Percentiles rank a stretch among this genome's conserved stretches.
phyloP scores from a whole-genome alignment of 2,113 vertebrate genomes.

The Mungos mungo region DNA sequence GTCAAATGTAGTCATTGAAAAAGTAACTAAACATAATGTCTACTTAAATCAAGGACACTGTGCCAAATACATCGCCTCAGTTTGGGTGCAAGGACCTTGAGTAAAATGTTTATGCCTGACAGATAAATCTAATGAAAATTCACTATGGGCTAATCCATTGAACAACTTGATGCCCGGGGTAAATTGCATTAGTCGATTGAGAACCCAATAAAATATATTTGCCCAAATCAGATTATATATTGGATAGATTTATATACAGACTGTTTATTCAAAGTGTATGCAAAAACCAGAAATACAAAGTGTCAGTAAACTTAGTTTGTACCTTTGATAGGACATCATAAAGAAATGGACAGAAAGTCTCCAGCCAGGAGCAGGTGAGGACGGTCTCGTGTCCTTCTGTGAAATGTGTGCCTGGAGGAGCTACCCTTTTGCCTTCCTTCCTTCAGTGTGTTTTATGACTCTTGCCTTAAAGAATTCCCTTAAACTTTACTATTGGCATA shows the following conservation, averaged over 20 bases:
- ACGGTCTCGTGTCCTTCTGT: background rate
- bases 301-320: background rate
- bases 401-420: background rate
- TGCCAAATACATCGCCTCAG: background rate
- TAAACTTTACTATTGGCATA: background rate
- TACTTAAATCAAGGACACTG: background rate
- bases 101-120: background rate
- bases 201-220: background rate
- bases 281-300: background rate
- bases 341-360: background rate
- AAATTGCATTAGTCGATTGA: background rate
- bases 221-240: background rate
- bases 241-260: background rate
- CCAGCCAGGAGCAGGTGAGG: background rate
- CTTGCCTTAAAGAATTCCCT: background rate
- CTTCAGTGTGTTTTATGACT: background rate
- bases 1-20: background rate
- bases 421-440: background rate
- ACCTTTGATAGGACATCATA: background rate
- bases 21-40: background rate
- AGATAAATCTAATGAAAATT: background rate
- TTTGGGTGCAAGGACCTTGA: background rate
- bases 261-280: background rate
- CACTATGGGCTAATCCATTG: background rate
- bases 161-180: background rate